A percentile compares a stretch with the other conserved stretches of the same genome.
Evolutionary conservation across 2,113 vertebrate species (phyloP).

Genomic region (Leptobrachium leishanense): DNA sequence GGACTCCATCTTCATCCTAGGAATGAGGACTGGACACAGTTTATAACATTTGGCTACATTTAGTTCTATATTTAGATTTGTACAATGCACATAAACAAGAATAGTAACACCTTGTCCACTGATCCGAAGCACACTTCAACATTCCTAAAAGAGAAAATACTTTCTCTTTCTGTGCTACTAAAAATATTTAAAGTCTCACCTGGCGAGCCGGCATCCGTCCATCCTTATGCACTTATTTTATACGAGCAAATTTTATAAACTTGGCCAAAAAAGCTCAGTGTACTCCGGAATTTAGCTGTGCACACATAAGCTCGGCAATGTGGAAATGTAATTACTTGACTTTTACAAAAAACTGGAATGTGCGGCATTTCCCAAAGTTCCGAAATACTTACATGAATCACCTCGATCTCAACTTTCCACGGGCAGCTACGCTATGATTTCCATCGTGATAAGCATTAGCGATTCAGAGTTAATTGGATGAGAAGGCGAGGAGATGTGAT

Average conservation of each 20-base stretch:
- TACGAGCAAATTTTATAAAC: background rate
- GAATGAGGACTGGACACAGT: too few relatives aligned
- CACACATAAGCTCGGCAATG: background rate
- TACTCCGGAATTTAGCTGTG: background rate
- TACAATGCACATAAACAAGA: too few relatives aligned
- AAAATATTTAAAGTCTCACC: background rate
- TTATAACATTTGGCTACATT: too few relatives aligned
- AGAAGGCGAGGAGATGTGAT: background rate
- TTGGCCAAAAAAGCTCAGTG: constrained; percentile 1
- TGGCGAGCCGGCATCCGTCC: background rate
- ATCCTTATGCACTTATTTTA: constrained; percentile 11
- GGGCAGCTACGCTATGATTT: constrained; percentile 1
- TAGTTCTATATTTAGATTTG: too few relatives aligned
- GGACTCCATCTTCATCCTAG: too few relatives aligned
- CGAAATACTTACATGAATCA: constrained; percentile 28
- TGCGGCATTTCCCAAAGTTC: constrained; percentile 24
- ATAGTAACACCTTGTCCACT: too few relatives aligned
- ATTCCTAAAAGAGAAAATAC: too few relatives aligned
- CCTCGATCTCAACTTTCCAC: constrained; percentile 3
- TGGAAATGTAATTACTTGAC: constrained; percentile 21
- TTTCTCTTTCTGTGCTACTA: too few relatives aligned
- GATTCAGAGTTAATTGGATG: constrained; percentile 24
- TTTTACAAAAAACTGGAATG: constrained; percentile 18
- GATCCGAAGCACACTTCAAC: too few relatives aligned
- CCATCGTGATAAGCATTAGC: constrained; percentile 3